phyloP scores from a whole-genome alignment of 2,797 vertebrate species.

The Pipistrellus pipistrellus region DNA sequence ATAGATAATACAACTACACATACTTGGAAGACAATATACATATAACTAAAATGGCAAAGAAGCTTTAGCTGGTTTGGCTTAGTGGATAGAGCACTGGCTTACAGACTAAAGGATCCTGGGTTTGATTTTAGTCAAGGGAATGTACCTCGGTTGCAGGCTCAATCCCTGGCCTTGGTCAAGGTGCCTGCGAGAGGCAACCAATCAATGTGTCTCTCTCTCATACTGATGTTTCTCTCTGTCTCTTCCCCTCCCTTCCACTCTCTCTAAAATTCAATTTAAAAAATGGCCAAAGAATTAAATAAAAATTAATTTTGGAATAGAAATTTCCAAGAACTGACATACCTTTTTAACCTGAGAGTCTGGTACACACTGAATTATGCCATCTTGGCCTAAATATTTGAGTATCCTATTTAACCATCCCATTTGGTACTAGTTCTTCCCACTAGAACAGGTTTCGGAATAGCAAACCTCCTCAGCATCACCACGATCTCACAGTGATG shows the following conservation, averaged over 20 bases:
- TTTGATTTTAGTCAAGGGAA: no score
- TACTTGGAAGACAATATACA: neutral
- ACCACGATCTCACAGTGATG: neutral
- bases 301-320: neutral
- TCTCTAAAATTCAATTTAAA: neutral
- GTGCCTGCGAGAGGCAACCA: no score
- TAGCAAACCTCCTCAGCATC: neutral
- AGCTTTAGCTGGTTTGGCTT: neutral
- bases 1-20: constrained; percentile 20
- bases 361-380: neutral
- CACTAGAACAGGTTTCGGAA: constrained; percentile 34
- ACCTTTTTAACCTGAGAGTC: constrained; percentile 7
- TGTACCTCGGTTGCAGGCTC: no score
- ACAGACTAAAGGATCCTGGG: no score
- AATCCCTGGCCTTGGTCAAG: no score
- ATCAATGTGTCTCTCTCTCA: no score
- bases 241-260: no score
- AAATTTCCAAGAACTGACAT: constrained; percentile 25
- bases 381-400: neutral
- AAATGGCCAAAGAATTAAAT: constrained; percentile 14
- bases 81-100: no score
- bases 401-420: constrained; percentile 25
- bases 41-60: constrained; percentile 22
- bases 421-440: constrained; percentile 7
- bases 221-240: no score